Evolutionary conservation across 2,797 vertebrate genomes (phyloP).

Genomic region (Melanotaenia maccullochi): DNA sequence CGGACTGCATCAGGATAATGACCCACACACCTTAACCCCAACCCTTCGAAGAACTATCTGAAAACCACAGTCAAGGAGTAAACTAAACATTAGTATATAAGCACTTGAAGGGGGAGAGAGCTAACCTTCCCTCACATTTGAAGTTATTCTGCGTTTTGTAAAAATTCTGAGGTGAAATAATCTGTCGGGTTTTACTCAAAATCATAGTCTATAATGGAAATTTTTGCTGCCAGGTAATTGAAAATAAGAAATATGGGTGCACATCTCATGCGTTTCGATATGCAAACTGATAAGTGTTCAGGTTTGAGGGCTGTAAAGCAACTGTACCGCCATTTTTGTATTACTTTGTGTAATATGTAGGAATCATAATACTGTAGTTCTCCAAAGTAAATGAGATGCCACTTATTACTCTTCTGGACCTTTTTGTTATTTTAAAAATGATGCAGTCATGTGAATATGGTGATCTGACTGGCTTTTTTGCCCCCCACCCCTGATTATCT

Average conservation of each 20-base stretch:
- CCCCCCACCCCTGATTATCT: no score
- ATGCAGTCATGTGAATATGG: background rate
- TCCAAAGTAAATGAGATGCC: background rate
- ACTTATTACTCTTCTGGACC: background rate
- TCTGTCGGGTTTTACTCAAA: background rate
- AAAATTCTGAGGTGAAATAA: background rate
- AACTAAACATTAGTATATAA: background rate
- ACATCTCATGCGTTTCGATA: background rate
- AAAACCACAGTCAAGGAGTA: background rate
- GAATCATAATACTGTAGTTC: background rate
- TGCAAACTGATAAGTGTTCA: background rate
- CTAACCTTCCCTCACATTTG: background rate
- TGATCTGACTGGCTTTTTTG: background rate
- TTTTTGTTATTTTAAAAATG: background rate
- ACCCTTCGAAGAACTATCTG: background rate
- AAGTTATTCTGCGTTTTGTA: background rate
- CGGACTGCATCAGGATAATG: background rate
- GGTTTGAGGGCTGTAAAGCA: no score
- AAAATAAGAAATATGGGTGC: background rate
- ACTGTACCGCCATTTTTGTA: no score
- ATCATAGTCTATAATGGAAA: background rate
- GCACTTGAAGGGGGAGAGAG: background rate
- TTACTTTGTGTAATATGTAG: background rate
- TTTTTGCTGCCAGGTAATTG: no score
- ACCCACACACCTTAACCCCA: background rate